These are phyloP conservation scores for Conus canariensis DNA, from an alignment of 2,888 invertebrate species.

Conservation along the genomic window DNA sequence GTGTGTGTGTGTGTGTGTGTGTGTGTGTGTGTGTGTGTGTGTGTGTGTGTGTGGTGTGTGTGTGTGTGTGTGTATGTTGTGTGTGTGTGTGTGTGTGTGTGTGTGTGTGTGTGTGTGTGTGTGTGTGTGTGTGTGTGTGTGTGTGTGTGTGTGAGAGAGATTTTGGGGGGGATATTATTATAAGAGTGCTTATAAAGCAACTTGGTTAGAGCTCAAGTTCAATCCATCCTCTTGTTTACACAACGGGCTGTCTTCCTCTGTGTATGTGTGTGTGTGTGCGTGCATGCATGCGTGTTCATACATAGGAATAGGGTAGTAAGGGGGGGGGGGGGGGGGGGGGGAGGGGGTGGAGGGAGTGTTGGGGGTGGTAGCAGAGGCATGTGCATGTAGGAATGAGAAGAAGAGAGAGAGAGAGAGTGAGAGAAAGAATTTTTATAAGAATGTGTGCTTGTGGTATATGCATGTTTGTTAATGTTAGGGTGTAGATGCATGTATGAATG, in stretches of 20 bases:
- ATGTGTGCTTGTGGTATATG: constrained; percentile 19
- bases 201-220: too few relatives aligned
- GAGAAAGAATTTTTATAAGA: not conserved
- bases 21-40: not conserved
- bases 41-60: not conserved
- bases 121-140: not conserved
- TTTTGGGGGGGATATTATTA: too few relatives aligned
- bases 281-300: not conserved
- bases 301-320: too few relatives aligned
- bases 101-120: not conserved
- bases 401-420: not conserved
- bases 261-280: constrained; percentile 9
- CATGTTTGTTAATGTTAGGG: not conserved
- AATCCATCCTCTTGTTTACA: too few relatives aligned
- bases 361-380: not conserved
- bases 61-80: not conserved
- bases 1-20: not conserved
- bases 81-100: not conserved
- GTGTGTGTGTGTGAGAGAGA: not conserved
- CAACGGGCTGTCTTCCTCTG: not conserved
- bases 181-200: too few relatives aligned
- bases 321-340: too few relatives aligned
- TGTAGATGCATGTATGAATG: not conserved
- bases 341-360: too few relatives aligned
- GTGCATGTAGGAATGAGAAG: not conserved